These are phyloP conservation scores for Microctenopoma steveboyesi DNA, from an alignment of 2,797 vertebrate species.

Conservation along the genomic window DNA sequence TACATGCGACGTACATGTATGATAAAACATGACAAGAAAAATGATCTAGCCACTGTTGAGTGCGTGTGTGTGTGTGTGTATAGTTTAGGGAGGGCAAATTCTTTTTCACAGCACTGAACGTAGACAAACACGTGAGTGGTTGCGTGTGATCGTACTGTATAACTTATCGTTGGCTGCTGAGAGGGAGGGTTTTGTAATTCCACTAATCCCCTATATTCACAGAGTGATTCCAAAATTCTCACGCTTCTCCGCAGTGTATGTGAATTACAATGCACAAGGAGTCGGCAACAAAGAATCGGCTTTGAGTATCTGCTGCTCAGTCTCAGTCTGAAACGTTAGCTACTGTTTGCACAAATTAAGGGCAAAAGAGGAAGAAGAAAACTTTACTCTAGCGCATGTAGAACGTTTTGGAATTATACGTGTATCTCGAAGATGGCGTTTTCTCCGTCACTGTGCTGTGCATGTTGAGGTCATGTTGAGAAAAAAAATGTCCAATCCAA, in stretches of 20 bases:
- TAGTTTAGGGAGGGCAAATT: slow-evolving; percentile 12
- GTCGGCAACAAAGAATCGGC: slow-evolving; percentile 68
- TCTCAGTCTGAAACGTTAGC: slow-evolving; percentile 70
- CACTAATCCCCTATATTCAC: slow-evolving; percentile 76
- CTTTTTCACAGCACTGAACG: neutral
- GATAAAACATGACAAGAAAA: neutral
- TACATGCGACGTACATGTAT: neutral
- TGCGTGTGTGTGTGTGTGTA: neutral
- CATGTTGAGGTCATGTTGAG: slow-evolving; percentile 48
- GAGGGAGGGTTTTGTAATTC: slow-evolving; percentile 66
- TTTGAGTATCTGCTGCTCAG: slow-evolving; percentile 65
- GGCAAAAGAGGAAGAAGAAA: slow-evolving; percentile 33
- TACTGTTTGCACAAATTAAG: slow-evolving; percentile 52
- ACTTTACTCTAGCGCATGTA: slow-evolving; percentile 32
- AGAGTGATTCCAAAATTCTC: slow-evolving; percentile 68
- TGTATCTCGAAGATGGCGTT: slow-evolving; percentile 47
- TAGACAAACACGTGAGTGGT: slow-evolving; percentile 2
- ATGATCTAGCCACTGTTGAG: slow-evolving; percentile 25
- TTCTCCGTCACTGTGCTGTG: slow-evolving; percentile 23
- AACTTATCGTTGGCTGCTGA: slow-evolving; percentile 72
- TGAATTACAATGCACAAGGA: slow-evolving; percentile 64
- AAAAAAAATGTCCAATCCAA: slow-evolving; percentile 47
- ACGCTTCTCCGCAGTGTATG: slow-evolving; percentile 62
- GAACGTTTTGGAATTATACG: slow-evolving; percentile 47
- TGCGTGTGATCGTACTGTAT: slow-evolving; percentile 48